A percentile compares a stretch with the other conserved stretches of the same genome.
Evolutionary conservation across 2,888 invertebrate species (phyloP).

Genomic region (Encarsia formosa): DNA sequence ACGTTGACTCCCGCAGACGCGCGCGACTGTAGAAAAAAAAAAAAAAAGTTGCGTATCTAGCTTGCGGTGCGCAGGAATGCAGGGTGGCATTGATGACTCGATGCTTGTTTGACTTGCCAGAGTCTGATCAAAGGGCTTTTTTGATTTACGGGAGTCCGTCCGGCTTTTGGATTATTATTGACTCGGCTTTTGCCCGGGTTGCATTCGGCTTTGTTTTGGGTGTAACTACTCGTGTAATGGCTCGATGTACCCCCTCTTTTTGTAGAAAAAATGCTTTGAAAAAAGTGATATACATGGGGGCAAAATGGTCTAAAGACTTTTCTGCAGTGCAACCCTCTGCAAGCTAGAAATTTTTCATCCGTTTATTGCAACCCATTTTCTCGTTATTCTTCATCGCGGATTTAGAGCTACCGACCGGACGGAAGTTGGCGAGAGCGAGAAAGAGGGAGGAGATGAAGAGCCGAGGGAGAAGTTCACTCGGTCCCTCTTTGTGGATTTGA

Average conservation of each 20-base stretch:
- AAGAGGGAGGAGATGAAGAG: neutral
- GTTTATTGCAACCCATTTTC: slow-evolving; percentile 18
- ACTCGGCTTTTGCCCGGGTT: no score
- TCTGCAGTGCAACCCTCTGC: no score
- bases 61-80: neutral
- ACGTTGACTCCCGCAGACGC: slow-evolving; percentile 34
- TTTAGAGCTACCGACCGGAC: slow-evolving; percentile 16
- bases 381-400: slow-evolving; percentile 23
- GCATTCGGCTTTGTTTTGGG: no score
- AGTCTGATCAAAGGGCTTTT: neutral
- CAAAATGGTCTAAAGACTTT: no score
- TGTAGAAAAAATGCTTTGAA: no score
- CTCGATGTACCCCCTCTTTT: no score
- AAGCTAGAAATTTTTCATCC: slow-evolving; percentile 30
- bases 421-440: slow-evolving; percentile 5
- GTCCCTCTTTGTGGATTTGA: slow-evolving; percentile 7
- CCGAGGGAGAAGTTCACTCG: neutral
- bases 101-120: neutral
- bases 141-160: neutral
- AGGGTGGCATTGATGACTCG: neutral
- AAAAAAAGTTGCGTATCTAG: neutral
- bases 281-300: no score
- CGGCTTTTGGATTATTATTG: no score
- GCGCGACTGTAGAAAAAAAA: slow-evolving; percentile 1
- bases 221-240: no score